These are phyloP conservation scores for Drosophila emarginata DNA, from an alignment of 2,888 invertebrate species.

Conservation along the genomic window DNA sequence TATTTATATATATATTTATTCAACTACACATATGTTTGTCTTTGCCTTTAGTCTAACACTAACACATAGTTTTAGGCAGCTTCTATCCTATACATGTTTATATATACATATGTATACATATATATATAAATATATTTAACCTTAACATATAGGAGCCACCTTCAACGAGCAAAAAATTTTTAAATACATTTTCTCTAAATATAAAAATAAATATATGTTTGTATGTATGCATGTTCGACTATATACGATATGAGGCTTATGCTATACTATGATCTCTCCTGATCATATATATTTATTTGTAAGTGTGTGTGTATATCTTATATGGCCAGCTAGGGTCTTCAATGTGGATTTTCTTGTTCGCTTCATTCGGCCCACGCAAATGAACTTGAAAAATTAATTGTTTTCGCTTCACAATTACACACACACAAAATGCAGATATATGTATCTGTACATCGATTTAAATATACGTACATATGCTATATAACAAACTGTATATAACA, in stretches of 20 bases:
- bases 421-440: conserved; percentile 16
- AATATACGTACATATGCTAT: conserved; percentile 16
- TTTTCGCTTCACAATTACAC: conserved; percentile 56
- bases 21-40: conserved; percentile 20
- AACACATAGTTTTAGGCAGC: conserved; percentile 38
- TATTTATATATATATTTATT: conserved; percentile 38
- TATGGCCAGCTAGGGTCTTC: conserved; percentile 56
- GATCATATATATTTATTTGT: background rate
- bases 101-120: too few species aligned
- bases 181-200: conserved; percentile 66
- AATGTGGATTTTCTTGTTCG: conserved; percentile 13
- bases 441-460: conserved; percentile 13
- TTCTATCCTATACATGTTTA: conserved; percentile 29
- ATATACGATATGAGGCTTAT: conserved; percentile 4
- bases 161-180: conserved; percentile 59
- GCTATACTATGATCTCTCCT: conserved; percentile 25
- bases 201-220: conserved; percentile 70
- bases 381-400: conserved; percentile 74
- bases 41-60: conserved; percentile 14
- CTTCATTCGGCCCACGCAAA: conserved; percentile 55
- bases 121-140: conserved; percentile 64
- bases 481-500: background rate
- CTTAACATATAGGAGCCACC: conserved; percentile 76
- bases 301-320: conserved; percentile 23
- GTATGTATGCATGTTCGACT: conserved; percentile 21